Conservation (phyloP, 2,888 invertebrate species). For the Parnassius orleans region DNA sequence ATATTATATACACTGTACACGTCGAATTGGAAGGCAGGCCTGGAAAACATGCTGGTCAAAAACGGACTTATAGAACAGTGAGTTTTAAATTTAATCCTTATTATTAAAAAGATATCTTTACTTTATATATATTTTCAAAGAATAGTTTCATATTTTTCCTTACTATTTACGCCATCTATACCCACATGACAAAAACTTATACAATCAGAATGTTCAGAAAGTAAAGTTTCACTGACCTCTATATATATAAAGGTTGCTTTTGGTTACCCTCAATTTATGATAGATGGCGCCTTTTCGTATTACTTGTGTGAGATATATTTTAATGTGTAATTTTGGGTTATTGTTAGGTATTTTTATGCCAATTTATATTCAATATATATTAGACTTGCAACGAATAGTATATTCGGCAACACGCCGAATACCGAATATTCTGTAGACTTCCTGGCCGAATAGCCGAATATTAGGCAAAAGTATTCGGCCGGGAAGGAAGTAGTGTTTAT, state of each 20-base stretch:
- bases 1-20: conserved; percentile 97
- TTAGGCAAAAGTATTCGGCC: too few species aligned
- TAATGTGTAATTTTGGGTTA: too few species aligned
- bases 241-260: background rate
- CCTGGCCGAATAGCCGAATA: too few species aligned
- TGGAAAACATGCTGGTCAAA: conserved; percentile 98
- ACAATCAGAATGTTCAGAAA: background rate
- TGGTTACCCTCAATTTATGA: background rate
- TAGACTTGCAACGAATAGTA: too few species aligned
- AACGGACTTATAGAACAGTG: conserved; percentile 97
- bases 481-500: too few species aligned
- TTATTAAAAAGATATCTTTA: background rate
- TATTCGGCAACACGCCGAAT: too few species aligned
- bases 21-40: conserved; percentile 95
- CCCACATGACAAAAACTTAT: background rate
- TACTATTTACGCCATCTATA: conserved; percentile 30
- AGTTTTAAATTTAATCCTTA: conserved; percentile 53
- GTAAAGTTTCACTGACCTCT: too few species aligned
- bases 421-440: too few species aligned
- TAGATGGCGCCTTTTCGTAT: background rate
- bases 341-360: too few species aligned
- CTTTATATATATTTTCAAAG: background rate
- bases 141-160: background rate
- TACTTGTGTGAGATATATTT: too few species aligned
- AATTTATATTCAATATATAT: too few species aligned